Evolutionary conservation across 1,140 invertebrate species (phyloP).

Genomic region (Lepidurus couesii): DNA sequence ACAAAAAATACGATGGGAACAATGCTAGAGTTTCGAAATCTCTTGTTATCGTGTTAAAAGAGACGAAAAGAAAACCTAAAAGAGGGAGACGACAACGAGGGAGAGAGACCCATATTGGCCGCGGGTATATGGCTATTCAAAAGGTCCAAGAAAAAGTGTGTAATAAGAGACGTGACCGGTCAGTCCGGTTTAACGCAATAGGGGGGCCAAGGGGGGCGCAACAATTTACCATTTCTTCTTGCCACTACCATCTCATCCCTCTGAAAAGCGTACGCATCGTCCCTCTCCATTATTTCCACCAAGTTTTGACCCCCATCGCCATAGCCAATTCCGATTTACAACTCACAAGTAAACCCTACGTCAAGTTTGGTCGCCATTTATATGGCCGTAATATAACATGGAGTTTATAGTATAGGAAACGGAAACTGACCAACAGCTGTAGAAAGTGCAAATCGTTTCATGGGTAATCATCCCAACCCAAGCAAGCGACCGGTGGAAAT

Average conservation of each 20-base stretch:
- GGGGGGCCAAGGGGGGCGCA: neutral
- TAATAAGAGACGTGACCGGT: neutral
- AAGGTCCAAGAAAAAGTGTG: neutral
- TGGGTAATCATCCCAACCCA: neutral
- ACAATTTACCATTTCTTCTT: neutral
- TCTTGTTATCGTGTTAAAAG: neutral
- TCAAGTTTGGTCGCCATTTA: neutral
- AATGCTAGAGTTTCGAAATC: slow-evolving; percentile 9
- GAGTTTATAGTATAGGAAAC: neutral
- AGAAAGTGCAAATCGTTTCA: neutral
- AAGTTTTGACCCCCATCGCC: neutral
- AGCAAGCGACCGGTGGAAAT: neutral
- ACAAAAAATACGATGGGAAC: neutral
- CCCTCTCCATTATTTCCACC: slow-evolving; percentile 4
- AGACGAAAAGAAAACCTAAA: neutral
- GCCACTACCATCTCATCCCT: neutral
- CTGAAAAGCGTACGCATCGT: neutral
- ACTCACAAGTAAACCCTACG: neutral
- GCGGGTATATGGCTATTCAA: neutral
- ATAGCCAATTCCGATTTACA: neutral
- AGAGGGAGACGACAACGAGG: neutral
- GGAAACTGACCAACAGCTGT: neutral
- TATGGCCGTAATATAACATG: neutral
- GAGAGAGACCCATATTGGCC: slow-evolving; percentile 6
- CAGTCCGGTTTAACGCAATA: slow-evolving; percentile 21